Evolutionary conservation across 2,797 vertebrate species (phyloP).

Genomic region (Myripristis jacobus): DNA sequence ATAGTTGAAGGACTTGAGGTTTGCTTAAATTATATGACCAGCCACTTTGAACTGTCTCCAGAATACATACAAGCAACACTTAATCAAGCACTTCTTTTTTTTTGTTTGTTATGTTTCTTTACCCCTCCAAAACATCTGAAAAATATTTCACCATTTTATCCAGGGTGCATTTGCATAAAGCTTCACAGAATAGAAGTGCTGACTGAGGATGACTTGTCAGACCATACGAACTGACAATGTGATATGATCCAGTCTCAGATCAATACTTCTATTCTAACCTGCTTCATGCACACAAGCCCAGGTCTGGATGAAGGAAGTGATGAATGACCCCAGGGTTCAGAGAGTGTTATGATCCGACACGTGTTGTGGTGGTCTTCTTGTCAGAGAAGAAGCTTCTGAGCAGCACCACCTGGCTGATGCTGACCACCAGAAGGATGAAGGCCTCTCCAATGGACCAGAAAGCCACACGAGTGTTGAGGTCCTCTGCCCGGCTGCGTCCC

Average conservation of each 20-base stretch:
- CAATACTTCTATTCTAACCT: slow-evolving; percentile 58
- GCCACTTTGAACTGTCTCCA: slow-evolving; percentile 34
- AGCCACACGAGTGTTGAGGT: slow-evolving; percentile 96
- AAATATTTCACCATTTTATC: slow-evolving; percentile 32
- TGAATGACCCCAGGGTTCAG: slow-evolving; percentile 39
- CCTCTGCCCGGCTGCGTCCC: slow-evolving; percentile 97
- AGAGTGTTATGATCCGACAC: slow-evolving; percentile 92
- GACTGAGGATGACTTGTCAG: slow-evolving; percentile 45
- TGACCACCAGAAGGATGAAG: slow-evolving; percentile 96
- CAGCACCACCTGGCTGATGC: slow-evolving; percentile 97
- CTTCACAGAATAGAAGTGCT: slow-evolving; percentile 56
- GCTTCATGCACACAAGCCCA: slow-evolving; percentile 51
- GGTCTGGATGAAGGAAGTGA: slow-evolving; percentile 44
- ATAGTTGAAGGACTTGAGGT: slow-evolving; percentile 50
- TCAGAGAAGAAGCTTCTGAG: slow-evolving; percentile 98
- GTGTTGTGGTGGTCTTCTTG: slow-evolving; percentile 97
- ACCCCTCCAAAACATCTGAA: slow-evolving; percentile 42
- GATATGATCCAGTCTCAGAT: slow-evolving; percentile 62
- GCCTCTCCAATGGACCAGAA: slow-evolving; percentile 99
- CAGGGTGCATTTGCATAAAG: slow-evolving; percentile 48
- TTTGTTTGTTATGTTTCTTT: slow-evolving; percentile 14
- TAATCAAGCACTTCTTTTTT: slow-evolving; percentile 35
- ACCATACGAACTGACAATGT: slow-evolving; percentile 53
- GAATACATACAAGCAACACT: slow-evolving; percentile 48
- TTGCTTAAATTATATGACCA: slow-evolving; percentile 40